These are phyloP conservation scores for Lissocephala sabroskyi DNA, from an alignment of 2,888 invertebrate genomes.

Conservation along the genomic window DNA sequence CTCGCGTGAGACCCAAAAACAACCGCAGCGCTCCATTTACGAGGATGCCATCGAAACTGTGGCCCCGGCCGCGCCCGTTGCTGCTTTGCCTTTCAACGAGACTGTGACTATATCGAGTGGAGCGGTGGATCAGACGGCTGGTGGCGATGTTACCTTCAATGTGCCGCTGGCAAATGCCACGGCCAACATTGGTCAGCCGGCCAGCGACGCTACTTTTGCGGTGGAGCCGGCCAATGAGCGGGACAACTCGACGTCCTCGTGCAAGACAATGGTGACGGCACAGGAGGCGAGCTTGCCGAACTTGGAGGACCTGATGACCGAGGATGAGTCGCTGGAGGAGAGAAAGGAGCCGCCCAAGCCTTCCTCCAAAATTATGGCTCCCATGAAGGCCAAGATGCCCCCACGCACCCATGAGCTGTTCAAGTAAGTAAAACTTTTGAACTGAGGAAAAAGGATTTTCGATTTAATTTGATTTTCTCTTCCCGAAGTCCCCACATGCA, in stretches of 20 bases:
- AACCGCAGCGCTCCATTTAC: constrained; percentile 66
- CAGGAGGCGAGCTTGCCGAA: constrained; percentile 40
- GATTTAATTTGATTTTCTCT: not conserved
- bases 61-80: not conserved
- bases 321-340: constrained; percentile 64
- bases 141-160: constrained; percentile 45
- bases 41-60: constrained; percentile 71
- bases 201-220: constrained; percentile 29
- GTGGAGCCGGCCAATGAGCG: constrained; percentile 21
- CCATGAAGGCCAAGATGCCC: constrained; percentile 53
- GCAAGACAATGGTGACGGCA: constrained; percentile 53
- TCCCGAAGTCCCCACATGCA: constrained; percentile 75
- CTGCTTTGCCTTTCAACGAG: constrained; percentile 28
- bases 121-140: no score
- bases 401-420: constrained; percentile 69
- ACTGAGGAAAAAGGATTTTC: not conserved
- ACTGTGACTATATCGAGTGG: constrained; percentile 35
- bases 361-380: constrained; percentile 2
- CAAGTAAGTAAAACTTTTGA: constrained; percentile 53
- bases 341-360: constrained; percentile 20
- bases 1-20: constrained; percentile 17
- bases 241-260: constrained; percentile 10
- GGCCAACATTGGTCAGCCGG: no score
- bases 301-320: constrained; percentile 65
- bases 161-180: constrained; percentile 9